Base-by-base conservation (phyloP, 2,113 vertebrate species). In the Lepus timidus region DNA sequence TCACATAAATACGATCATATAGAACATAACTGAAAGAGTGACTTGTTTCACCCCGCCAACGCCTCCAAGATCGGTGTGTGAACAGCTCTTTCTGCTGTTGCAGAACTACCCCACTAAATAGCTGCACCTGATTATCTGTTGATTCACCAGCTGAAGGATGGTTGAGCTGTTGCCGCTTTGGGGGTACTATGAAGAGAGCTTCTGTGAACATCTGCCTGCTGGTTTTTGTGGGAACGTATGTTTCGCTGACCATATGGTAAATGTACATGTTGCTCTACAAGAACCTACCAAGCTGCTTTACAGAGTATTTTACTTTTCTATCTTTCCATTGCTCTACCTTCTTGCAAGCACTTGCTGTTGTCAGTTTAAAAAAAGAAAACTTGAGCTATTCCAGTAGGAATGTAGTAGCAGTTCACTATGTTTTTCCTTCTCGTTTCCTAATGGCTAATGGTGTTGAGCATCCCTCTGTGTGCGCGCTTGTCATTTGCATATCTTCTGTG, bases 361-460 rank as follows among this genome's bases (percentile, higher is more conserved):
- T 33, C 31, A 74, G 20, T 23, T 93, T 87, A n/a, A n/a, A 86
- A 74, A 75, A 33, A 5, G 61, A 82, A 80, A 49, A 75, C 71
- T 89, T 88, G 51, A 83, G 17, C 22, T 27, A 25, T 85, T 88
- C n/a, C 61, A 44, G 31, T 79, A 51, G 25, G 17, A 31, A 31
- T 33, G 10, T 27, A 64, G 36, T 73, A 19, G 12, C 49, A 73
- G 49, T 23, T 82, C 14, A 20, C 4, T 2, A 16, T 51, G 23
- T 4, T 68, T 92, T 95, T 65, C 5, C 58, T 31, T 84, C 90
- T 76, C 20, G 36, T 79, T 83, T 93, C 65, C 16, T 52, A 85
- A 86, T 86, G 75, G 19, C 44, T 78, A n/a, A 58, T 75, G 84
- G 71, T n/a, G 29, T 33, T 39, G 29, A n/a, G 6, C 1, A 75